Base-by-base conservation (phyloP, 2,888 invertebrate species). In the Drosophila ustulata region DNA sequence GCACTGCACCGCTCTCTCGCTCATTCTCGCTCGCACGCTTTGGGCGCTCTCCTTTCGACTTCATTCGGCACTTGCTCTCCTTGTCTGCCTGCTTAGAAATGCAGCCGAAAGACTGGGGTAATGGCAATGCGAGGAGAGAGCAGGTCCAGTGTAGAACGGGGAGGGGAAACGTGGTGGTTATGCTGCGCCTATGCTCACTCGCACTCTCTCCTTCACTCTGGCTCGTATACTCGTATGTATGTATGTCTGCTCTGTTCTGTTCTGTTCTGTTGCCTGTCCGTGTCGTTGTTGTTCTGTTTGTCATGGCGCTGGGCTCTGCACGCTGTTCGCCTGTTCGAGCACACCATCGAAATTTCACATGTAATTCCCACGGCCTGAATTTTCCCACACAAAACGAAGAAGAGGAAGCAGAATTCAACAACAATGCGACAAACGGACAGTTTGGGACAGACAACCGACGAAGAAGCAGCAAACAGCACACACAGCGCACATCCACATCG, bases 301-400 rank as follows among this genome's bases (percentile, higher is more conserved):
- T 56, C 58, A 39, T 70, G 55, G 26, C 58, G 41, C 18, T 56
- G 13, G 13, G 45, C n/a, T 81, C 83, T 43, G 45, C 50, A 43
- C 90, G 84, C 91, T 92, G 92, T 62, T 88, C 81, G 90, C 92
- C 92, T 91, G 90, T 87, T 91, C 82, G 67, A 66, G 86, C 88
- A 91, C 92, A 92, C 92, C 92, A 92, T 91, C 91, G 88, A 92
- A 92, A 92, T 91, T 92, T 91, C 90, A 91, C 84, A 91, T 91
- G 91, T 91, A 92, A 92, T 92, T 92, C 92, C 92, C 92, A 92
- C 92, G 92, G 91, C 91, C 90, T 90, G 89, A 90, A 91, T 92
- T 91, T 91, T 91, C 91, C 91, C 91, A 91, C 92, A 91, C 86
- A 85, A 79, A 76, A 55, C 69, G 83, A 79, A 79, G 85, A 87